Evolutionary conservation across 1,140 invertebrate genomes (phyloP), one percentile per base, ranked within the genome.

Genomic region (Dolichoris vasculosae): DNA sequence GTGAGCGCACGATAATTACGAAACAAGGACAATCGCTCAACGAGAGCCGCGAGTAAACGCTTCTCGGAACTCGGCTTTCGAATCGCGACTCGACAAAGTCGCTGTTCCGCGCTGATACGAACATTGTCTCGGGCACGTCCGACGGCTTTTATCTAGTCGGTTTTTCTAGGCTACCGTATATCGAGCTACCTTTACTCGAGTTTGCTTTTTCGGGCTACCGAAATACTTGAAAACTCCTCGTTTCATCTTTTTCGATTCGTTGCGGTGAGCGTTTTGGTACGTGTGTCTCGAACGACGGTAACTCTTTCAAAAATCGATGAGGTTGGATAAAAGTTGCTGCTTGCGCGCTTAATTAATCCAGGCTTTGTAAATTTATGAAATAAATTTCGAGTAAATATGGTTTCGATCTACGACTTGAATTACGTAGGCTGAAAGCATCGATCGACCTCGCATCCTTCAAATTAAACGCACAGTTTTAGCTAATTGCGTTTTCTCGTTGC

Each of bases 1-100:
- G 55, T 59, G 55, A 13, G 80, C 48, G 35, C 48, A 69, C 13
- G 71, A 80, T 84, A 76, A 73, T 82, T 83, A 81, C 30, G 69
- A 48, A 23, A 55, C 64, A 77, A 63, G 79, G 78, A 40, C 81
- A 71, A 71, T 26, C 83, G 55, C 77, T 69, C 81, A 35, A 26
- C n/a, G 38, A 86, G 30, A 78, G 55, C 32, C 23, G 78, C n/a
- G 64, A n/a, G n/a, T 43, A 63, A 38, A 63, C 40, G 46, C 15
- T 73, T 51, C 55, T 73, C 55, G 67, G 55, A 59, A 59, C 3
- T 2, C 23, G 55, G 23, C 23, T 59, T 59, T 59, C 55, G 9
- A 59, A 59, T 26, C 4, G 55, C 55, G 23, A 59, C 55, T 59
- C 55, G 55, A 59, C 55, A 59, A 59, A 59, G 23, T 59, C 23